Conservation (phyloP, 2,888 invertebrate genomes). For the Pedicia rivosa region DNA sequence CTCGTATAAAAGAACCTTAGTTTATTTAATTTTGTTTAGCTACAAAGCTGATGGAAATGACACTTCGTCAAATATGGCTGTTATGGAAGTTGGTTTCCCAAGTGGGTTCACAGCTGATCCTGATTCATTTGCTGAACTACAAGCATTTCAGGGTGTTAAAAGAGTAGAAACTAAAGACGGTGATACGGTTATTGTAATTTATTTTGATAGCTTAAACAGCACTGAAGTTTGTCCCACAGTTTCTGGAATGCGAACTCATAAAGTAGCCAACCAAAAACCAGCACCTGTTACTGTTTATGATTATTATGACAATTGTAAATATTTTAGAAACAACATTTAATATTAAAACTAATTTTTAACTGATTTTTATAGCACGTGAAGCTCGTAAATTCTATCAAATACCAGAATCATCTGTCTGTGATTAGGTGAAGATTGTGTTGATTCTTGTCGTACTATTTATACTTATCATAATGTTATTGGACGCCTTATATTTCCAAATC, state of each 20-base stretch:
- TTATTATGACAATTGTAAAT: slow-evolving; percentile 81
- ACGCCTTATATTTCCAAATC: too few species aligned
- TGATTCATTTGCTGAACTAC: slow-evolving; percentile 48
- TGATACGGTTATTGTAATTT: slow-evolving; percentile 45
- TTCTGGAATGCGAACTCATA: slow-evolving; percentile 65
- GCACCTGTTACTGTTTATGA: slow-evolving; percentile 75
- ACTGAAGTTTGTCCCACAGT: slow-evolving; percentile 68
- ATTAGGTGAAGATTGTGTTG: slow-evolving; percentile 41
- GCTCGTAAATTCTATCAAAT: slow-evolving; percentile 62
- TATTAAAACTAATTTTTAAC: slow-evolving; percentile 5
- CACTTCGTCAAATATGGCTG: slow-evolving; percentile 68
- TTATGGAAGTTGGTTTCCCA: slow-evolving; percentile 77
- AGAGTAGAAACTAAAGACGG: slow-evolving; percentile 52
- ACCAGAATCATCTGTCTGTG: slow-evolving; percentile 52
- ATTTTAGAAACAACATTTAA: slow-evolving; percentile 20
- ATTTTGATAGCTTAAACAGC: slow-evolving; percentile 48
- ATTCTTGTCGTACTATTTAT: too few species aligned
- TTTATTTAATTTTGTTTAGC: too few species aligned
- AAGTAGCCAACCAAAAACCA: slow-evolving; percentile 73
- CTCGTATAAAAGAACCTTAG: too few species aligned
- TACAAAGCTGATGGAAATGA: slow-evolving; percentile 25
- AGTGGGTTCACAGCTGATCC: slow-evolving; percentile 64
- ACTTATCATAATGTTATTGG: too few species aligned
- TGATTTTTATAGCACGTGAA: slow-evolving; percentile 41
- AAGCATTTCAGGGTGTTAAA: slow-evolving; percentile 30